A percentile compares a stretch with the other conserved stretches of the same genome.
These are phyloP conservation scores for Silvanus unidentatus DNA, from an alignment of 2,888 invertebrate species.

Conservation along the genomic window DNA sequence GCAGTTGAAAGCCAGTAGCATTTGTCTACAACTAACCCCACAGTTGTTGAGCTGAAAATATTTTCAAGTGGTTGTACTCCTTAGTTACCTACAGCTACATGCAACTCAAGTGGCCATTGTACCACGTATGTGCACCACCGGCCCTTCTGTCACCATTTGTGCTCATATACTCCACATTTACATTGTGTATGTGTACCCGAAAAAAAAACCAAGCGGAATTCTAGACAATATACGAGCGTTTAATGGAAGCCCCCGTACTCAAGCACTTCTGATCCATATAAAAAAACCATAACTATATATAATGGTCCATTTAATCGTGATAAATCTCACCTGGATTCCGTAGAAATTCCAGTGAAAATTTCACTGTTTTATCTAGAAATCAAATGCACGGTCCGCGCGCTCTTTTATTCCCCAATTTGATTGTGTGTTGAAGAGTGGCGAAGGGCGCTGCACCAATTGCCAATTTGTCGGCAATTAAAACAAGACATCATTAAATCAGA, in stretches of 20 bases:
- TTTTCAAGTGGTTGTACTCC: constrained; percentile 30
- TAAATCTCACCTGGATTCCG: constrained; percentile 9
- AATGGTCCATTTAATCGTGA: constrained; percentile 35
- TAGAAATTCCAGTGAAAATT: too few species aligned
- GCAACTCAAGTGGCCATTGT: constrained; percentile 35
- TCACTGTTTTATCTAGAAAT: too few species aligned
- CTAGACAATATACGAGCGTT: too few species aligned
- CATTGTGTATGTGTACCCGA: too few species aligned
- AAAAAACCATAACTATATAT: constrained; percentile 33
- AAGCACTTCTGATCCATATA: too few species aligned
- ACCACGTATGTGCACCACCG: constrained; percentile 16
- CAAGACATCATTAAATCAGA: constrained; percentile 49
- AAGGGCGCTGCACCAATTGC: constrained; percentile 5
- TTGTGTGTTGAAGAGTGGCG: not conserved
- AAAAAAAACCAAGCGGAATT: too few species aligned
- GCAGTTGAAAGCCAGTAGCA: too few species aligned
- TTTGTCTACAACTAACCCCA: too few species aligned
- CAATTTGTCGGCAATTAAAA: constrained; percentile 48
- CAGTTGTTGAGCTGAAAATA: too few species aligned
- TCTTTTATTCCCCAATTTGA: too few species aligned
- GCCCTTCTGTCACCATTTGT: constrained; percentile 21
- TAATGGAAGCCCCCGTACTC: too few species aligned
- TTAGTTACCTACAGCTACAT: constrained; percentile 36
- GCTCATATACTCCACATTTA: constrained; percentile 24
- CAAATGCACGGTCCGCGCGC: too few species aligned